Evolutionary conservation across 2,888 invertebrate genomes (phyloP).

Genomic region (Amblyjoppa proteus): DNA sequence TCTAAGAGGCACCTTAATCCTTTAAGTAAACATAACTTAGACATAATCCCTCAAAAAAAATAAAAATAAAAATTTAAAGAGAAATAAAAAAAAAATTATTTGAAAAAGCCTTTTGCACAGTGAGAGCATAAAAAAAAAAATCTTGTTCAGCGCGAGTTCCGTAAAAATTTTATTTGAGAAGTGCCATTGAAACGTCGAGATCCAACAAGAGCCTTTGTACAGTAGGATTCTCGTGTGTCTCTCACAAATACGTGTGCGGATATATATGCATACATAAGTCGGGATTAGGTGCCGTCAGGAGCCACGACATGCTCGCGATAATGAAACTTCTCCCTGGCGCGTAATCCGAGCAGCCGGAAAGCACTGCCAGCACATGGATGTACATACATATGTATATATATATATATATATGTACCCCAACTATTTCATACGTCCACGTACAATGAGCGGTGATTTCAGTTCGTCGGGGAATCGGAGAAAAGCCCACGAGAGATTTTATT

Average conservation of each 20-base stretch:
- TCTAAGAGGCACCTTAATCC: too few relatives aligned
- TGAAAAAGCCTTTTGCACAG: neutral
- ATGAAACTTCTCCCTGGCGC: slow-evolving; percentile 63
- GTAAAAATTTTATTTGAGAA: neutral
- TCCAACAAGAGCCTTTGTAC: neutral
- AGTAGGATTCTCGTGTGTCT: neutral
- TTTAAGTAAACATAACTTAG: too few relatives aligned
- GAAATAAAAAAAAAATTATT: neutral
- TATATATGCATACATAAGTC: neutral
- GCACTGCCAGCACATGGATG: slow-evolving; percentile 50
- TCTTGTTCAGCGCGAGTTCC: neutral
- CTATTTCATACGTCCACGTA: slow-evolving; percentile 40
- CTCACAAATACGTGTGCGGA: neutral
- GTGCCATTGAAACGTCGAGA: slow-evolving; percentile 8
- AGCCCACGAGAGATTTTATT: slow-evolving; percentile 61
- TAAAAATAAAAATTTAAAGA: too few relatives aligned
- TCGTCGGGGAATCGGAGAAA: slow-evolving; percentile 68
- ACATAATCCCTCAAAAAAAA: too few relatives aligned
- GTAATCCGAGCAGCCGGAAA: slow-evolving; percentile 63
- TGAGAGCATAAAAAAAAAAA: neutral
- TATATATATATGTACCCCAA: slow-evolving; percentile 8
- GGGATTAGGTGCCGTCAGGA: slow-evolving; percentile 52
- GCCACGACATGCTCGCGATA: slow-evolving; percentile 60
- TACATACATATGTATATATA: neutral
- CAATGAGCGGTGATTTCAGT: slow-evolving; percentile 66